Conservation (phyloP, 2,888 invertebrate genomes). For the Tuta absoluta region DNA sequence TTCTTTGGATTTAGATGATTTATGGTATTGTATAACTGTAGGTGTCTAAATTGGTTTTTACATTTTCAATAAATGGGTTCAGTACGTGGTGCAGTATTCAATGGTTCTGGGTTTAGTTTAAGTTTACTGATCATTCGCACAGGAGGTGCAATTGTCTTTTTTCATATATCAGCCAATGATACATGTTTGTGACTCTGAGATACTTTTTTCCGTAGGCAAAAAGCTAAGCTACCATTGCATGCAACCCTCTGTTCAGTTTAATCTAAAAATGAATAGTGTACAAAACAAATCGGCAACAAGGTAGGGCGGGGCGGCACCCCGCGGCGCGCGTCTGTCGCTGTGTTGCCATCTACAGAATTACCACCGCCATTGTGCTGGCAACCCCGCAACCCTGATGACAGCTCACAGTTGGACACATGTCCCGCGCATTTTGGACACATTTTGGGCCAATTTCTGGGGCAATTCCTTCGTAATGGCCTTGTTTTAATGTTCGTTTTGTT, state of each 20-base stretch:
- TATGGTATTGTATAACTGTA: no score
- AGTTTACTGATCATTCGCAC: no score
- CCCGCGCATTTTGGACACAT: conserved; percentile 78
- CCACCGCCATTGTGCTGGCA: conserved; percentile 73
- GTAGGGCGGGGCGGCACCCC: conserved; percentile 73
- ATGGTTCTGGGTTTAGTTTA: no score
- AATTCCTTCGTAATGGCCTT: conserved; percentile 77
- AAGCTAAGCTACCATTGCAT: neutral
- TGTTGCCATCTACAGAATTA: conserved; percentile 74
- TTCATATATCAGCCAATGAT: no score
- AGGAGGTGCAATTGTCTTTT: no score
- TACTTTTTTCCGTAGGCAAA: neutral
- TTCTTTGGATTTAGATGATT: no score
- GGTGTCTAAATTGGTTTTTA: no score
- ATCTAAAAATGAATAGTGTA: conserved; percentile 67
- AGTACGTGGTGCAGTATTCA: no score
- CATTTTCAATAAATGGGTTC: no score
- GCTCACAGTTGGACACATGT: conserved; percentile 79
- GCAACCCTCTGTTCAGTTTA: conserved; percentile 27
- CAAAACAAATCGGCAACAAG: conserved; percentile 76
- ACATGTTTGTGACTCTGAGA: neutral
- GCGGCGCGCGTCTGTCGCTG: conserved; percentile 77
- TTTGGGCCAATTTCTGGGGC: conserved; percentile 78
- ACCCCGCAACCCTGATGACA: conserved; percentile 68
- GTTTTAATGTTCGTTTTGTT: conserved; percentile 76